phyloP scores from a whole-genome alignment of 2,888 invertebrate species.

The Zygothrica quintamaculata region DNA sequence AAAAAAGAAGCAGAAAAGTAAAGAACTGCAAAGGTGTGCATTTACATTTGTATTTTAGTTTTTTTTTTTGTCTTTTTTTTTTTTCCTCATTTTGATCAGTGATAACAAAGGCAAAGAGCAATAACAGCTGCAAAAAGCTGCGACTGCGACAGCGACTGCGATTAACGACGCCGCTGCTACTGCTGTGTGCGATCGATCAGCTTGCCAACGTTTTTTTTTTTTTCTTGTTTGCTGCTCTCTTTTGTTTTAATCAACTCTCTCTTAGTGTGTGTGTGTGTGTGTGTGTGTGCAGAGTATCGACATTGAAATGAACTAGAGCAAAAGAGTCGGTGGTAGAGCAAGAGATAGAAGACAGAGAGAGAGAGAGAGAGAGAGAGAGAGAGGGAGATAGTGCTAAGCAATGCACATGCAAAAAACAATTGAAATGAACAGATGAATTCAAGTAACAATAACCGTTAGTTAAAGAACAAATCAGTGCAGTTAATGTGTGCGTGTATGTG shows the following conservation, averaged over 20 bases:
- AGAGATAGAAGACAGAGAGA: no score
- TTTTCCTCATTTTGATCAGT: conserved; percentile 16
- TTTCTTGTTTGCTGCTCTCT: conserved; percentile 14
- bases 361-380: background rate
- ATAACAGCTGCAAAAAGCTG: conserved; percentile 13
- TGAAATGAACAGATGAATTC: background rate
- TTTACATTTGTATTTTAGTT: conserved; percentile 18
- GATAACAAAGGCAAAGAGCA: conserved; percentile 24
- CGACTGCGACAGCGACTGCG: conserved; percentile 12
- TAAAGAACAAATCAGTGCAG: conserved; percentile 2
- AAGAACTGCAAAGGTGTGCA: conserved; percentile 18
- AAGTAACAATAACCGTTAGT: conserved; percentile 24
- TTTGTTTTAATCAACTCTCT: background rate
- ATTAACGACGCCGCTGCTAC: background rate
- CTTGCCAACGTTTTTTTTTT: conserved; percentile 12
- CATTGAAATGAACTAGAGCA: background rate
- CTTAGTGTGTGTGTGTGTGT: no score
- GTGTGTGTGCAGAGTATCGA: no score
- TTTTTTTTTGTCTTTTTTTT: conserved; percentile 29
- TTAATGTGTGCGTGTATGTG: background rate
- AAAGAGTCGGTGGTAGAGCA: no score
- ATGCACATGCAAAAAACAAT: conserved; percentile 18
- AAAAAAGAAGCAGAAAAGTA: no score
- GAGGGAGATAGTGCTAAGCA: background rate
- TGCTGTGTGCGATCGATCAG: background rate